phyloP scores from a whole-genome alignment of 2,797 vertebrate species.

The Poliocrania exsul region DNA sequence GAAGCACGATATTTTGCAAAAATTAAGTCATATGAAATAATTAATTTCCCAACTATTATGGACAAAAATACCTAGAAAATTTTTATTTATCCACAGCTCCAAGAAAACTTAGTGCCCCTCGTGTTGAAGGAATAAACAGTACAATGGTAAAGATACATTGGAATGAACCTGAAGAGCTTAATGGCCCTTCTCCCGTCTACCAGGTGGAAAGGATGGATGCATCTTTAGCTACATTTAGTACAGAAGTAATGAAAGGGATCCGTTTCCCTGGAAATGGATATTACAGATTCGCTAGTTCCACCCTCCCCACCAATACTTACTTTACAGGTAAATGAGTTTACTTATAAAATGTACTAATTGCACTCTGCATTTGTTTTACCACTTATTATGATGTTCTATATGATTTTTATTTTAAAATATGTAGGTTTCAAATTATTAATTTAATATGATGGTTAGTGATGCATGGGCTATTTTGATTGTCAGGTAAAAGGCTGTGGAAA shows the following conservation, averaged over 20 bases:
- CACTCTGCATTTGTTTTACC: neutral
- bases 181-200: slow-evolving; percentile 87
- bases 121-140: slow-evolving; percentile 80
- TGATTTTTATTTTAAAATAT: neutral
- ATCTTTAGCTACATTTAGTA: slow-evolving; percentile 79
- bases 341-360: neutral
- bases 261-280: slow-evolving; percentile 87
- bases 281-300: slow-evolving; percentile 83
- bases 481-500: neutral
- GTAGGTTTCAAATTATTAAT: neutral
- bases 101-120: slow-evolving; percentile 77
- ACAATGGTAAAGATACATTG: slow-evolving; percentile 82
- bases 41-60: neutral
- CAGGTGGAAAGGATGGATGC: slow-evolving; percentile 88
- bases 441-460: neutral
- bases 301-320: slow-evolving; percentile 83
- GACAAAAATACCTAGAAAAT: neutral
- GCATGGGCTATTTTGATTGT: neutral
- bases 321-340: slow-evolving; percentile 85
- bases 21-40: neutral
- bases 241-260: slow-evolving; percentile 80
- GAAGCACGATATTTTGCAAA: neutral
- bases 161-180: slow-evolving; percentile 82
- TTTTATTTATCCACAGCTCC: slow-evolving; percentile 79
- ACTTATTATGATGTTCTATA: neutral